These are phyloP conservation scores for Ashinkailepas kermadecensis DNA, from an alignment of 2,888 invertebrate species.

Conservation along the genomic window DNA sequence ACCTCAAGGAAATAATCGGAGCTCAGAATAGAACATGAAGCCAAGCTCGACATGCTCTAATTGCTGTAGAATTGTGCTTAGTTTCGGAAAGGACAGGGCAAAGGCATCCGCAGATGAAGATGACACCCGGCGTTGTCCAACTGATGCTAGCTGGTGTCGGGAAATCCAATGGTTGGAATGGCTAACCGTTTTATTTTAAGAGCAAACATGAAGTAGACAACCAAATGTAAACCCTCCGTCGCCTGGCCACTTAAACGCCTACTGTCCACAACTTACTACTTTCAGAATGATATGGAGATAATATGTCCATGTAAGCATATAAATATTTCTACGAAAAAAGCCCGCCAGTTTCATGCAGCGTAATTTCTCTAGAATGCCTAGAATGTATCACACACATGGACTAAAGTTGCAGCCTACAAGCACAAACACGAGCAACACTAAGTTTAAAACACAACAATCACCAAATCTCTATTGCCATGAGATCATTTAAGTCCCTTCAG, in stretches of 20 bases:
- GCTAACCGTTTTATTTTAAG: slow-evolving; percentile 1
- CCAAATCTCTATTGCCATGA: slow-evolving; percentile 20
- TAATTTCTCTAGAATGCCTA: background rate
- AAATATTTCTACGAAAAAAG: background rate
- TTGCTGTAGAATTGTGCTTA: no score
- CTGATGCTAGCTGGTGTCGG: no score
- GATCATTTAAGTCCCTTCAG: slow-evolving; percentile 15
- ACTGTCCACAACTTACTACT: background rate
- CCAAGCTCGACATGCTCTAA: no score
- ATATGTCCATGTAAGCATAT: background rate
- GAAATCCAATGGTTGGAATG: background rate
- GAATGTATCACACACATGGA: slow-evolving; percentile 19
- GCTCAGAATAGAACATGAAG: no score
- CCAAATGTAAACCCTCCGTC: background rate
- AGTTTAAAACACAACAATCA: slow-evolving; percentile 17
- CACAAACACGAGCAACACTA: background rate
- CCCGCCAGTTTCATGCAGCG: background rate
- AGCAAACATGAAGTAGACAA: slow-evolving; percentile 13
- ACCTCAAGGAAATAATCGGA: no score
- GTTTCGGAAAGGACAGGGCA: no score
- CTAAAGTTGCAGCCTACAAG: background rate
- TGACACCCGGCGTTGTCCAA: no score
- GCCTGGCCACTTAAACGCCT: background rate
- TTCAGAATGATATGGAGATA: background rate
- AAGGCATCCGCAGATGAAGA: no score